Conservation (phyloP, 53 echinoderm and acorn worm genomes). For the Apostichopus leukothele region DNA sequence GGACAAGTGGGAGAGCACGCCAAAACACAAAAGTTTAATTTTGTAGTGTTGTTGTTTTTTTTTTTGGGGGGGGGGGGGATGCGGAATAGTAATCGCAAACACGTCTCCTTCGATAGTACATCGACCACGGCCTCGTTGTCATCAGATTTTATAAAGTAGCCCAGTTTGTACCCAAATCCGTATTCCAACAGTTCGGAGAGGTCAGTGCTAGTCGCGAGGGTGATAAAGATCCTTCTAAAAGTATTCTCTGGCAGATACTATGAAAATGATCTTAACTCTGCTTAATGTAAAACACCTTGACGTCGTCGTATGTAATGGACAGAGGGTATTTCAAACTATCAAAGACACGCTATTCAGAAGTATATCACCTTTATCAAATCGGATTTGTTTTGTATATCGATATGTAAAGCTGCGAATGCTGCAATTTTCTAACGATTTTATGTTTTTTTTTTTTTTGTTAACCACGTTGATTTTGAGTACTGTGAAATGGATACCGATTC, state of each 20-base stretch:
- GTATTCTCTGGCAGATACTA: conserved; percentile 35
- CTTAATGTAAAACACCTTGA: conserved; percentile 42
- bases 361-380: conserved; percentile 6
- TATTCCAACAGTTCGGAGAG: conserved; percentile 52
- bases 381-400: conserved; percentile 63
- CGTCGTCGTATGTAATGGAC: conserved; percentile 25
- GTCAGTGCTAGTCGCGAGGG: conserved; percentile 54
- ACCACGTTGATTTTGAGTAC: conserved; percentile 49
- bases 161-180: conserved; percentile 44
- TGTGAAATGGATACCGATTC: conserved; percentile 68
- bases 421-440: conserved; percentile 52
- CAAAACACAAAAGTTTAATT: too few species aligned
- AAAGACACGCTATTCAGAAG: conserved; percentile 22
- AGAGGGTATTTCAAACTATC: conserved; percentile 14
- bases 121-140: too few species aligned
- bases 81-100: too few species aligned
- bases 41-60: too few species aligned
- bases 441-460: conserved; percentile 33
- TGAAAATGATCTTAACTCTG: conserved; percentile 26
- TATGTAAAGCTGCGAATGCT: conserved; percentile 55
- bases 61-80: too few species aligned
- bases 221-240: conserved; percentile 24
- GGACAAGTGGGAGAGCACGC: too few species aligned
- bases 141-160: neutral
- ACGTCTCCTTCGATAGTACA: too few species aligned